Evolutionary conservation across 2,113 vertebrate genomes (phyloP), one percentile per base, ranked within the genome.

Genomic region (Gobiocypris rarus): DNA sequence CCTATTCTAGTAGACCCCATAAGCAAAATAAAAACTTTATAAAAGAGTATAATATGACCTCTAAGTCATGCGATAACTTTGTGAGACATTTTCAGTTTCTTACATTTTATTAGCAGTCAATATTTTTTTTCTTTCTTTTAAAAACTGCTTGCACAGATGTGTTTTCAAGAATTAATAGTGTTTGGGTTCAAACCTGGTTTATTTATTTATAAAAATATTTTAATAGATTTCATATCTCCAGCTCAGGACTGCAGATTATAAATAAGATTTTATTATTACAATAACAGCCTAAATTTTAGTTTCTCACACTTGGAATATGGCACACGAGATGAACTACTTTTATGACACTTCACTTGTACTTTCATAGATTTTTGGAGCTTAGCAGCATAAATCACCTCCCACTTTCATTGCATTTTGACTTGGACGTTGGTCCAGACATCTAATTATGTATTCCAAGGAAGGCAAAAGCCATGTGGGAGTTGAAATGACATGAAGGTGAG

Each of bases 381-480:
- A 31, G n/a, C 43, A 28, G 73, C 73, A 28, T 52, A 75, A 75
- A 75, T 52, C 73, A 75, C 8, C 26, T 28, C 26, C 73, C 26
- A 17, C 24, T 75, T 52, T 31, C 45, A 75, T 52, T 75, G 45
- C 41, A 52, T 28, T 31, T 75, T 75, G 45, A 52, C 24, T 28
- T 75, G 8, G 48, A 75, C 9, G 22, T 41, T 41, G 34, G 22
- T 19, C 4, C 34, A 4, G 19, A 69, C 15, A 75, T 31, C 73
- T 75, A 24, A 75, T 75, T 31, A 52, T 52, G 24, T 52, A 15
- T 74, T 74, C 28, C 48, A 75, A 52, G 73, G 48, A 26, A 41
- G 34, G 31, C 0, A 10, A 38, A 69, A 19, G 45, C 24, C 71
- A 31, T 52, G 6, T 0, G 14, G 24, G 45, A 75, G n/a, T 75